Evolutionary conservation across 2,888 invertebrate genomes (phyloP), one percentile per base, ranked within the genome.

Genomic region (Latrodectus hesperus): DNA sequence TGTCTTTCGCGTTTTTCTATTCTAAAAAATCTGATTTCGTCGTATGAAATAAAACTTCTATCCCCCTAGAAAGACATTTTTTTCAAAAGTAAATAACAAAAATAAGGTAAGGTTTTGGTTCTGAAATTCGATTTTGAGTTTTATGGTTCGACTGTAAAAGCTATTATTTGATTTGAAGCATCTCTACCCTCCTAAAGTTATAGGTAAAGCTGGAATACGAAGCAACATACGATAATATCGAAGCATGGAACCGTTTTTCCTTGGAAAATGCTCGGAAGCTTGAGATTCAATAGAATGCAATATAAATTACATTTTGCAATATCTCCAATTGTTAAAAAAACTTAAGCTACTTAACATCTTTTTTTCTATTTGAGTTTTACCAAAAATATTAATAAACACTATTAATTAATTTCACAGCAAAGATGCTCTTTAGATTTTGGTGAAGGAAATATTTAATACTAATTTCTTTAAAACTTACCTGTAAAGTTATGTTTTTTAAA

Each of bases 121-220:
- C 38, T 51, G 64, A 74, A 78, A 81, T 81, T 81, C 81, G 81
- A 81, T 81, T 81, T 81, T 65, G 26, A 65, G 73, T 81, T 81
- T 81, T 81, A 81, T 81, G 81, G 67, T 81, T 81, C 81, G 81
- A 81, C 73, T 81, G 73, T 72, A 81, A 74, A 81, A 80, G 65
- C 81, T 73, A 81, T 81, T 81, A 81, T 81, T 81, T 67, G 74
- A 81, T 81, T 81, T 81, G 52, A 17, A 65, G 71, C 11, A 53
- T 67, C n/a, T 72, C 52, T 55, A 73, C 14, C n/a, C 72, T 80
- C 51, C 51, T 11, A 14, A 10, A 53, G 22, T 26, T 26, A 64
- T 38, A 64, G 49, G 60, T 60, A 16, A 60, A 12, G 60, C n/a
- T 14, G 0, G 60, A 60, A 11, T 60, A 11, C 60, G n/a, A 11